phyloP scores from a whole-genome alignment of 2,113 vertebrate genomes.

The Trematocara stigmaticum region DNA sequence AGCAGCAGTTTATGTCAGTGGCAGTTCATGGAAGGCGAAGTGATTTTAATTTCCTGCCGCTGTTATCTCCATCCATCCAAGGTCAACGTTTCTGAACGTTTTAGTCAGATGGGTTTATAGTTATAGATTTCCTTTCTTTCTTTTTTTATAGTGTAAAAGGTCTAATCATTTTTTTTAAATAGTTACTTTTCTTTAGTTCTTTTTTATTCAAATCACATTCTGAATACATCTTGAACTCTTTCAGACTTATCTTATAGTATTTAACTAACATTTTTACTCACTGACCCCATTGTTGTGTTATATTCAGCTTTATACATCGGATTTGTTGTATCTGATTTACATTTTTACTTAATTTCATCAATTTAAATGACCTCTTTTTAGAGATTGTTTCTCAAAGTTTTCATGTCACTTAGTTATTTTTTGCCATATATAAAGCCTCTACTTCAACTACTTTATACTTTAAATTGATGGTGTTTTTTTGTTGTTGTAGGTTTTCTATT shows the following conservation, averaged over 20 bases:
- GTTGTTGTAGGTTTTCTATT: neutral
- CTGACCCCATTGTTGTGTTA: neutral
- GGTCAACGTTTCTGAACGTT: rapidly evolving
- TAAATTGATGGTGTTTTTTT: neutral
- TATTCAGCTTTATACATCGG: neutral
- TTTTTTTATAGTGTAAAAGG: neutral
- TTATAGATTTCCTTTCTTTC: neutral
- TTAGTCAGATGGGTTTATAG: neutral
- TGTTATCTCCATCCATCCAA: neutral
- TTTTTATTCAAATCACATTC: neutral
- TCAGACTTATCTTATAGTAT: neutral
- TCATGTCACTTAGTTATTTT: neutral
- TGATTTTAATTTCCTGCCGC: neutral
- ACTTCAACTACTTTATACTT: neutral
- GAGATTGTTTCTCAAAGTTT: neutral
- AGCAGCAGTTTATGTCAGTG: neutral
- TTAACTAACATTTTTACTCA: neutral
- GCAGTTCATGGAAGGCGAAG: neutral
- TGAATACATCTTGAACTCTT: neutral
- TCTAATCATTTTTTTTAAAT: rapidly evolving
- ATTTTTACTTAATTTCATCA: neutral
- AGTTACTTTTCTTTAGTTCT: neutral
- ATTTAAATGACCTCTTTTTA: neutral
- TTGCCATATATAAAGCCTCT: rapidly evolving
- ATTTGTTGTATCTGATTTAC: neutral